These are phyloP conservation scores for Centrocercus urophasianus DNA, from an alignment of 2,113 vertebrate genomes.

Conservation along the genomic window DNA sequence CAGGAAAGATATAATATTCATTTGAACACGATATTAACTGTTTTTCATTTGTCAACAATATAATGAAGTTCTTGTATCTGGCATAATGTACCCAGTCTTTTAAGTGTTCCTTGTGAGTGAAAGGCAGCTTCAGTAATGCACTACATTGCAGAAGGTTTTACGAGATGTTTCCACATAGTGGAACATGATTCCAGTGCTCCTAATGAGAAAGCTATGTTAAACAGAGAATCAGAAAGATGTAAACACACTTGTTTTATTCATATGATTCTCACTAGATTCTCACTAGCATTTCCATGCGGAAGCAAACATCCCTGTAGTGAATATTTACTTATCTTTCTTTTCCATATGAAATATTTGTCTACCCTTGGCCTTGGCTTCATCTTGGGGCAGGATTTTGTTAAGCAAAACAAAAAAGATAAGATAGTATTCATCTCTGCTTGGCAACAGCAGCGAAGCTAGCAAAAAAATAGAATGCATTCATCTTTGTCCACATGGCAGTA, in stretches of 20 bases:
- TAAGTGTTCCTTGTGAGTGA: slow-evolving; percentile 1
- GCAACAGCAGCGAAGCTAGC: background rate
- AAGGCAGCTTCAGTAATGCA: background rate
- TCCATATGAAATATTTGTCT: slow-evolving; percentile 13
- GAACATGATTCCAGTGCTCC: background rate
- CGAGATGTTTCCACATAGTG: background rate
- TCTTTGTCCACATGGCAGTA: background rate
- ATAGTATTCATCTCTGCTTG: slow-evolving; percentile 10
- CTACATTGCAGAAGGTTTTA: background rate
- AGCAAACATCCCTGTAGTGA: background rate
- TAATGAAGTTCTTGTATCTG: slow-evolving; percentile 55
- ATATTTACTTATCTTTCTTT: slow-evolving; percentile 46
- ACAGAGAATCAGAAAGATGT: background rate
- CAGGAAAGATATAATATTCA: background rate
- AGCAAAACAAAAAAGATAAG: slow-evolving; percentile 22
- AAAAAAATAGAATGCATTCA: slow-evolving; percentile 3
- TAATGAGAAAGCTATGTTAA: background rate
- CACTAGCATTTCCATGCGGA: background rate
- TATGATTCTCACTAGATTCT: background rate
- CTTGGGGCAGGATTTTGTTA: slow-evolving; percentile 27
- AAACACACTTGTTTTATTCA: slow-evolving; percentile 9
- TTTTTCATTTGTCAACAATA: slow-evolving; percentile 35
- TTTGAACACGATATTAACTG: slow-evolving; percentile 52
- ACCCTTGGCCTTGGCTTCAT: slow-evolving; percentile 40
- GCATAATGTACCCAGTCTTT: slow-evolving; percentile 40